These are phyloP conservation scores for Opisthocomus hoazin DNA, from an alignment of 2,113 vertebrate species.

Conservation along the genomic window DNA sequence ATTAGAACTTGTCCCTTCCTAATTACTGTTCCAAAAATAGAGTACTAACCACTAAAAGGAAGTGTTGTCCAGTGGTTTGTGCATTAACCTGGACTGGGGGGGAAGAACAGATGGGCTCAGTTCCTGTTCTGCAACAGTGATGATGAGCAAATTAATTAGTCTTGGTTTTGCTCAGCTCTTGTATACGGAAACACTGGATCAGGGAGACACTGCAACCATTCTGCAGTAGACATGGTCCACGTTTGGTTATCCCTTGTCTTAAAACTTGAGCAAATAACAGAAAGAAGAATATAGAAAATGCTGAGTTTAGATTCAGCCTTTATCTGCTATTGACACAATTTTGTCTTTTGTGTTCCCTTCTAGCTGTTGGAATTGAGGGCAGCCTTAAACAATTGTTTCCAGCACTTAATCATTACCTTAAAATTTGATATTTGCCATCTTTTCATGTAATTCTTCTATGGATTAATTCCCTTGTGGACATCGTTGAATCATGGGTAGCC, in stretches of 20 bases:
- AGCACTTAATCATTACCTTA: neutral
- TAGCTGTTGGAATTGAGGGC: neutral
- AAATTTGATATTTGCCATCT: neutral
- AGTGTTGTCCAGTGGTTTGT: neutral
- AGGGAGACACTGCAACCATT: neutral
- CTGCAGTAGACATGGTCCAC: neutral
- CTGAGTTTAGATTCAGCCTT: neutral
- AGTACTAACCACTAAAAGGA: neutral
- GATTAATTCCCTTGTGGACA: neutral
- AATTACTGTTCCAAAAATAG: constrained; percentile 20
- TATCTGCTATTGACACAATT: neutral
- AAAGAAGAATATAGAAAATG: neutral
- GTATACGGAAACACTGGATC: neutral
- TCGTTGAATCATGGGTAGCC: neutral
- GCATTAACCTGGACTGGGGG: neutral
- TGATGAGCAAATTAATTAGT: neutral
- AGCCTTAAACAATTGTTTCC: neutral
- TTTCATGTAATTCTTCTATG: neutral
- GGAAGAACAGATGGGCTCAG: neutral
- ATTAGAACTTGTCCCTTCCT: neutral
- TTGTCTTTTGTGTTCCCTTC: neutral
- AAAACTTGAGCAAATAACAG: neutral
- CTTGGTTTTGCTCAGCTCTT: neutral
- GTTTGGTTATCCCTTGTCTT: neutral
- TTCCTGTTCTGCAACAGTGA: constrained; percentile 21